Evolutionary conservation across 2,113 vertebrate species (phyloP), one percentile per base, ranked within the genome.

Genomic region (Chionodraco myersi): DNA sequence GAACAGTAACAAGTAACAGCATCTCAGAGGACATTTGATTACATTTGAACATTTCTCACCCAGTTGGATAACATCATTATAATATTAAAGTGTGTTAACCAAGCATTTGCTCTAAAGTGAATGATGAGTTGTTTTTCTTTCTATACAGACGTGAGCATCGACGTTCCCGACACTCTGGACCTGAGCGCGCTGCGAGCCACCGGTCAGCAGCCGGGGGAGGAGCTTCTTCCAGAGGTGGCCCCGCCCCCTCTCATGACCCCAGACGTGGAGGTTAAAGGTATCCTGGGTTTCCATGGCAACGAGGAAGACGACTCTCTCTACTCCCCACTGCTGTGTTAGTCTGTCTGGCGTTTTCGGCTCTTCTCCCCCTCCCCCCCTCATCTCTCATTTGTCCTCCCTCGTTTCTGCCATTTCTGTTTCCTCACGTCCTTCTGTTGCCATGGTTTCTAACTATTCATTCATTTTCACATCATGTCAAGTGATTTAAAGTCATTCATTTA

Each of bases 251-350:
- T 99, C 88, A 97, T 99, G 95, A 99, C 98, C 91, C 98, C 98
- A 92, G 98, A 99, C 23, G 92, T 94, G 93, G 98, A 99, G 96
- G 97, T 98, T 95, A 99, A 99, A 99, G 98, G 98, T 99, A 99
- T 97, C 98, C 98, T 99, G 97, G 98, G 98, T 96, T 98, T 94
- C 97, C 97, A 97, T 95, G 96, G 97, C 97, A 98, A 97, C 97
- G 97, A 99, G 92, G 98, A 99, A 94, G 98, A 99, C 96, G 98
- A 99, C 97, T 98, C 98, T 79, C 98, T 99, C 97, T 99, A 97
- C 97, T 99, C 98, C 96, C 97, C 98, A 97, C 97, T 98, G 97
- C 97, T 99, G 96, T 98, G 97, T 99, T 97, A 99, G 97, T 99
- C 97, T 95, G 94, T 99, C 96, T 97, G 92, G 96, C 94, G 93